Conservation (phyloP, 2,113 vertebrate species). For the Chamaea fasciata region DNA sequence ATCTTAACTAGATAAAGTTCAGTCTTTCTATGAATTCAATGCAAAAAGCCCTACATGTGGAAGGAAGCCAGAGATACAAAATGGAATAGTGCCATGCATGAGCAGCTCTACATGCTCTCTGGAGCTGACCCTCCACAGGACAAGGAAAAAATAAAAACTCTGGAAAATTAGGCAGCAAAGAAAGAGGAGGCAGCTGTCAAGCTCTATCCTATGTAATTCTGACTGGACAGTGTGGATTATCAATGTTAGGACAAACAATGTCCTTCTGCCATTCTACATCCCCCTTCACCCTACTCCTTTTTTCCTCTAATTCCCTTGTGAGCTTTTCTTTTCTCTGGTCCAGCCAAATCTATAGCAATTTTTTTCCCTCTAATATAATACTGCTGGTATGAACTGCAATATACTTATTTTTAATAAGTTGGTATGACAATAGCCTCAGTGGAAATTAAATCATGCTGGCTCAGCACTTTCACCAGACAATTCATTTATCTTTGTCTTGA, state of each 20-base stretch:
- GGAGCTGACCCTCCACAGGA: neutral
- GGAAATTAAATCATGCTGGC: constrained; percentile 1
- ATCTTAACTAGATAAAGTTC: neutral
- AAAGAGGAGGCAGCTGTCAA: neutral
- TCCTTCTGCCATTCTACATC: neutral
- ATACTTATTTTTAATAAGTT: constrained; percentile 32
- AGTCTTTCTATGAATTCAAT: neutral
- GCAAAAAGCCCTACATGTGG: neutral
- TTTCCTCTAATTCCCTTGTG: neutral
- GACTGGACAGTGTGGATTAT: neutral
- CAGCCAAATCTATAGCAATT: neutral
- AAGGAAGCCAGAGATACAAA: neutral
- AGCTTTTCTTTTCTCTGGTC: neutral
- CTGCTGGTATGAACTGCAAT: neutral
- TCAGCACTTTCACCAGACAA: neutral
- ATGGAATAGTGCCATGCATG: neutral
- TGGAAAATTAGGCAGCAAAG: neutral
- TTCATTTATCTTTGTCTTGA: neutral
- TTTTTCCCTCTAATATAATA: constrained; percentile 3
- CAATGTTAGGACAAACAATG: neutral
- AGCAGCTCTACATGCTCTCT: neutral
- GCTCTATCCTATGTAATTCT: neutral
- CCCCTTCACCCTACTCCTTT: neutral
- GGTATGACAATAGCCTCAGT: constrained; percentile 1
- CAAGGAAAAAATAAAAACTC: neutral